These are phyloP conservation scores for Colaptes auratus DNA, from an alignment of 2,113 vertebrate species.

Conservation along the genomic window DNA sequence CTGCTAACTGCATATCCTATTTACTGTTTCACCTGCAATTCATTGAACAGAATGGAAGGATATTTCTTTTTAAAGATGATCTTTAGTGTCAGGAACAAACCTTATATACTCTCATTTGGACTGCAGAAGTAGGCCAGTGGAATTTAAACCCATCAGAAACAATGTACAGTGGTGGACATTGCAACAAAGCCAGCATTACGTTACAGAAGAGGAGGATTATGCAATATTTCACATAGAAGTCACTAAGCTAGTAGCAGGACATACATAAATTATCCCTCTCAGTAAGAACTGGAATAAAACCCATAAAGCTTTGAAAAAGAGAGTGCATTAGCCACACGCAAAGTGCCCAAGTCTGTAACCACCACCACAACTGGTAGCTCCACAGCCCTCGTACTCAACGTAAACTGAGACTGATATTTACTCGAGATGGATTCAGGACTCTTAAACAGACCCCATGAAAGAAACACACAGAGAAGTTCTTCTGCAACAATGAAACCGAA, in stretches of 20 bases:
- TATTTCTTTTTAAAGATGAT: neutral
- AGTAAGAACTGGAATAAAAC: neutral
- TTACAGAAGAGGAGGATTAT: slow-evolving; percentile 1
- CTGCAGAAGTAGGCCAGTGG: neutral
- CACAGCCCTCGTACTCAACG: neutral
- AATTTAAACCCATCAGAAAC: neutral
- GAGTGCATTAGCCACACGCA: neutral
- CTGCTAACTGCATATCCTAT: neutral
- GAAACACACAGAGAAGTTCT: slow-evolving; percentile 17
- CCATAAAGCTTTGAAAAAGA: neutral
- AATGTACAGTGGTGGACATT: neutral
- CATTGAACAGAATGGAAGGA: neutral
- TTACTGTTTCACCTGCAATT: neutral
- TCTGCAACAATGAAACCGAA: slow-evolving; percentile 47
- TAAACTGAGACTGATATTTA: neutral
- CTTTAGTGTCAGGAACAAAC: neutral
- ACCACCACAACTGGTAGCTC: neutral
- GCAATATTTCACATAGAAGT: neutral
- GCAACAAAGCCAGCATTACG: neutral
- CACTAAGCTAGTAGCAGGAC: neutral
- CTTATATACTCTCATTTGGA: neutral
- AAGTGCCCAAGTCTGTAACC: neutral
- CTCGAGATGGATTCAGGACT: neutral
- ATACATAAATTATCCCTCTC: neutral
- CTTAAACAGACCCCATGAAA: neutral